A percentile compares a stretch with the other conserved stretches of the same genome.
phyloP scores from a whole-genome alignment of 2,888 invertebrate species.

The Linnaemya vulpina region DNA sequence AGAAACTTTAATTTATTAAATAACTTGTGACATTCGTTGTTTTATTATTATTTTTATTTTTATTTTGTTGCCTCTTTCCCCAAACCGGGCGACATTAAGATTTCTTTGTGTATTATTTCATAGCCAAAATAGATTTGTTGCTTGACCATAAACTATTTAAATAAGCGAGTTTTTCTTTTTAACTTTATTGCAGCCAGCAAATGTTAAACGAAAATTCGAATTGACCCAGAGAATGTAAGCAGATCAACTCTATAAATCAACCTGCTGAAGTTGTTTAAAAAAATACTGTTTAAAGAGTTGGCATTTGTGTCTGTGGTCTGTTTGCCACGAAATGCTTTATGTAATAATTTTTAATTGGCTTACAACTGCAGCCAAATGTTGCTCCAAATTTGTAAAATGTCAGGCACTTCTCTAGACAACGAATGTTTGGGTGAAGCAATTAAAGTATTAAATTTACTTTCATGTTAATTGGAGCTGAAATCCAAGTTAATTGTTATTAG shows the following conservation, averaged over 20 bases:
- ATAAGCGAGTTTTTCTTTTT: constrained; percentile 6
- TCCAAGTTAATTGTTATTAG: too few species aligned
- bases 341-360: constrained; percentile 28
- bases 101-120: not conserved
- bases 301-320: not conserved
- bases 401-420: not conserved
- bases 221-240: not conserved
- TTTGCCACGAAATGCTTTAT: not conserved
- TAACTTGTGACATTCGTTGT: constrained; percentile 34
- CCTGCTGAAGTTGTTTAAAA: not conserved
- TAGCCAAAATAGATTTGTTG: constrained; percentile 5
- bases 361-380: not conserved
- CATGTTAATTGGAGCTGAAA: too few species aligned
- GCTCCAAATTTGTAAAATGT: not conserved
- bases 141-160: not conserved
- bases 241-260: not conserved
- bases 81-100: not conserved
- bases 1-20: constrained; percentile 7
- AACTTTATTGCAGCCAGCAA: not conserved
- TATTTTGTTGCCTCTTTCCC: too few species aligned
- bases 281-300: not conserved
- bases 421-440: not conserved
- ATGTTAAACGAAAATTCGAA: constrained; percentile 13
- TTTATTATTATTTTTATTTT: constrained; percentile 1
- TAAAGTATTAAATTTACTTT: not conserved